Percentiles rank a stretch among this genome's conserved stretches.
These are phyloP conservation scores for Indicator maculatus DNA, from an alignment of 2,113 vertebrate species.

Conservation along the genomic window DNA sequence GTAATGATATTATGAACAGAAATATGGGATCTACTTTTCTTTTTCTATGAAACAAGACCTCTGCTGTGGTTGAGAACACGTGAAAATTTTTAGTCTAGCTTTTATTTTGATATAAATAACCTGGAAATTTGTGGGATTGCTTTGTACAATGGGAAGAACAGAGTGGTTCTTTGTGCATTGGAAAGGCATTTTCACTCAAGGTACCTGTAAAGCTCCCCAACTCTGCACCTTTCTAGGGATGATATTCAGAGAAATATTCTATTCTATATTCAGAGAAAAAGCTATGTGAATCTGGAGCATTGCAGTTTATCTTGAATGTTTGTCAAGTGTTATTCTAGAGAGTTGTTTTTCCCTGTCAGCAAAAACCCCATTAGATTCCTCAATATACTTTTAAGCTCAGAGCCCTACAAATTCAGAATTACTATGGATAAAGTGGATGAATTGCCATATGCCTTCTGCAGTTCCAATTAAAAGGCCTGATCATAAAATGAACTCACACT, in stretches of 20 bases:
- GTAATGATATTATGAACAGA: not conserved
- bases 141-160: rapidly evolving
- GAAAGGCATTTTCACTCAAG: not conserved
- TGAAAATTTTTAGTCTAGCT: not conserved
- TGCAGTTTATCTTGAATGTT: not conserved
- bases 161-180: not conserved
- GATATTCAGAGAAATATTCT: not conserved
- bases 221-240: not conserved
- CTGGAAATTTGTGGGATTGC: not conserved
- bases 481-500: not conserved
- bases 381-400: not conserved
- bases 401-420: not conserved
- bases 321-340: not conserved
- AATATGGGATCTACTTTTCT: not conserved
- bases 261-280: not conserved
- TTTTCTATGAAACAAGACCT: not conserved
- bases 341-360: not conserved
- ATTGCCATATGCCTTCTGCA: not conserved
- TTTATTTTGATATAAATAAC: not conserved
- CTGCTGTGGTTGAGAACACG: not conserved
- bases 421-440: not conserved
- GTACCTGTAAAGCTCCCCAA: not conserved
- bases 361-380: not conserved
- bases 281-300: not conserved
- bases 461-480: not conserved